Conservation (phyloP, 2,888 invertebrate genomes). For the Melinaea menophilus region DNA sequence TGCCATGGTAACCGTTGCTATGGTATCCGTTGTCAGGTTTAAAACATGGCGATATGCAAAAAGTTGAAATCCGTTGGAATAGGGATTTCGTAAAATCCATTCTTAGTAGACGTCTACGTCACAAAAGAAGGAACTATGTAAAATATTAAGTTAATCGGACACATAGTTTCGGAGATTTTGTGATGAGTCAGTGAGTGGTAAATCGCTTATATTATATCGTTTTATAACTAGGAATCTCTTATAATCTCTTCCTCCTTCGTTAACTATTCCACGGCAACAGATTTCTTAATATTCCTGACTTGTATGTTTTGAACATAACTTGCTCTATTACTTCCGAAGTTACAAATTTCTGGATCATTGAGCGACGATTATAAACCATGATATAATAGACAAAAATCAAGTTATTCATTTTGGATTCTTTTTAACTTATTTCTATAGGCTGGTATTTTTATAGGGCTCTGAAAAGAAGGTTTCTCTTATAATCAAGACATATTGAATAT, state of each 20-base stretch:
- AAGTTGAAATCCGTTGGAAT: too few relatives aligned
- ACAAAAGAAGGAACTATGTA: too few relatives aligned
- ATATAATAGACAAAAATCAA: slow-evolving; percentile 34
- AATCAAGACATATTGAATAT: slow-evolving; percentile 33
- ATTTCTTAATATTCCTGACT: slow-evolving; percentile 36
- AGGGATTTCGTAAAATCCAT: too few relatives aligned
- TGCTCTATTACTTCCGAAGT: slow-evolving; percentile 41
- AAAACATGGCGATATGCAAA: too few relatives aligned
- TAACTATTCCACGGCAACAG: slow-evolving; percentile 42
- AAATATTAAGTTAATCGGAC: too few relatives aligned
- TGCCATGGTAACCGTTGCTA: too few relatives aligned
- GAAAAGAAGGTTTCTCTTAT: slow-evolving; percentile 33
- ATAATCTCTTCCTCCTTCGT: slow-evolving; percentile 42
- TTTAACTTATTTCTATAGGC: slow-evolving; percentile 30
- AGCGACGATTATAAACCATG: slow-evolving; percentile 31
- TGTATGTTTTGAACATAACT: slow-evolving; percentile 36
- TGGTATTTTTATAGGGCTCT: slow-evolving; percentile 31
- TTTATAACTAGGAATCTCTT: slow-evolving; percentile 37
- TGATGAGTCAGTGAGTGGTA: too few relatives aligned
- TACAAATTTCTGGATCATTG: slow-evolving; percentile 36
- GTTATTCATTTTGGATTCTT: slow-evolving; percentile 32
- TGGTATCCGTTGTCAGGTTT: too few relatives aligned
- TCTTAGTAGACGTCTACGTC: too few relatives aligned
- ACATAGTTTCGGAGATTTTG: too few relatives aligned
- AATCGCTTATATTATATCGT: not conserved